Base-by-base conservation (phyloP, 2,113 vertebrate species). In the Elgaria multicarinata region DNA sequence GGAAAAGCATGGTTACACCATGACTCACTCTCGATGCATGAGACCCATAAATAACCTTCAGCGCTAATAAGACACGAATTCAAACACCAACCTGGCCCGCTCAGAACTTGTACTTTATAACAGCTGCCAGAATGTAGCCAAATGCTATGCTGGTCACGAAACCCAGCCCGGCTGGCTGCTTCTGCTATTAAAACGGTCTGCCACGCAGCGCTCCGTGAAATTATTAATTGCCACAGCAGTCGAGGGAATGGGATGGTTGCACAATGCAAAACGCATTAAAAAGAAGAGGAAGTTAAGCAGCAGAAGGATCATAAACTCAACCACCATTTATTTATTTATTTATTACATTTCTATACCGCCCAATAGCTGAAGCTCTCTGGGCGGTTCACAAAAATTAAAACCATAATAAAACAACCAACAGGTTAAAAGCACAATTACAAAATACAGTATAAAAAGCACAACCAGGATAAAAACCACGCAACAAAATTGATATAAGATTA, bases 281-380 rank as follows among this genome's bases (percentile, higher is more conserved):
- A 91, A 66, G 81, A 42, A 87, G 31, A 85, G 83, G 94, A 90
- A 82, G 3, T 24, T 79, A 90, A 55, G 46, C 36, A 83, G 53
- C 24, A 62, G 84, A 0, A 69, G 83, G 0, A 84, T 76, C 74
- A 6, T 20, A 76, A 9, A 50, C 22, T 22, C 31, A 75, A 12
- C 53, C 69, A 72, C 31, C 42, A 58, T 53, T 53, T 46, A 50
- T n/a, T n/a, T n/a, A n/a, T n/a, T n/a, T n/a, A n/a, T n/a, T n/a
- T n/a, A n/a, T n/a, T n/a, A n/a, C n/a, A n/a, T n/a, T n/a, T n/a
- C n/a, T n/a, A n/a, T n/a, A n/a, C n/a, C n/a, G n/a, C n/a, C n/a
- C n/a, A n/a, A n/a, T n/a, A n/a, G n/a, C n/a, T n/a, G n/a, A n/a
- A n/a, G n/a, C n/a, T n/a, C n/a, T n/a, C n/a, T n/a, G n/a, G n/a